Evolutionary conservation across 2,113 vertebrate species (phyloP).

Genomic region (Microtus montanus): DNA sequence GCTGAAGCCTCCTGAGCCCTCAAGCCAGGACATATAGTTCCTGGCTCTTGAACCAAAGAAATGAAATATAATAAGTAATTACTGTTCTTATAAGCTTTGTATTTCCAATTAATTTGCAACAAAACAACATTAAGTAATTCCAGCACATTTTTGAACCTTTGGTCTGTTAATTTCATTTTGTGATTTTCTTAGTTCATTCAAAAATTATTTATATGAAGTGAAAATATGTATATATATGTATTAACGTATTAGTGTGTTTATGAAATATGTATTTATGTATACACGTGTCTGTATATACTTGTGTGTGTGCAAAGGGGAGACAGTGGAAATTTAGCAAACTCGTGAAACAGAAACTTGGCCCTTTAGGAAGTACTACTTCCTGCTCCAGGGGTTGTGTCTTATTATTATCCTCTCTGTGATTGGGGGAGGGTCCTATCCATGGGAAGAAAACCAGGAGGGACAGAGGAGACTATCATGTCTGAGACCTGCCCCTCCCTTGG

Average conservation of each 20-base stretch:
- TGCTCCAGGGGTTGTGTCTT: not conserved
- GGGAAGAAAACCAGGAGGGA: accelerated
- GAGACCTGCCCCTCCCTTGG: not conserved
- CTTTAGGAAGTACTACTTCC: not conserved
- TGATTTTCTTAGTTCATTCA: not conserved
- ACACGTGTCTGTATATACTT: not conserved
- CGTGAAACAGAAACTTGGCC: not conserved
- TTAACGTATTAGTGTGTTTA: not conserved
- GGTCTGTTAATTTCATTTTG: not conserved
- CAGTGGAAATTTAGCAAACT: not conserved
- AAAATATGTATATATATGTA: not conserved
- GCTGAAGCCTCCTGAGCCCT: accelerated
- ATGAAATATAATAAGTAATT: not conserved
- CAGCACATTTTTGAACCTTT: not conserved
- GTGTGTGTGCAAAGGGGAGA: not conserved
- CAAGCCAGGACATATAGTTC: not conserved
- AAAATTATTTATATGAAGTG: not conserved
- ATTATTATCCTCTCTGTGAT: not conserved
- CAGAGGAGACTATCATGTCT: not conserved
- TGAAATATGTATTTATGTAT: not conserved
- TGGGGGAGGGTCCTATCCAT: not conserved
- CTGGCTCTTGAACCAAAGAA: not conserved
- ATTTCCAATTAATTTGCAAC: not conserved
- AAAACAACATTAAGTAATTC: not conserved
- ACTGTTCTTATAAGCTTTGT: not conserved